These are phyloP conservation scores for Pristionchus japonicus DNA, from an alignment of 2,888 invertebrate species.

Conservation along the genomic window DNA sequence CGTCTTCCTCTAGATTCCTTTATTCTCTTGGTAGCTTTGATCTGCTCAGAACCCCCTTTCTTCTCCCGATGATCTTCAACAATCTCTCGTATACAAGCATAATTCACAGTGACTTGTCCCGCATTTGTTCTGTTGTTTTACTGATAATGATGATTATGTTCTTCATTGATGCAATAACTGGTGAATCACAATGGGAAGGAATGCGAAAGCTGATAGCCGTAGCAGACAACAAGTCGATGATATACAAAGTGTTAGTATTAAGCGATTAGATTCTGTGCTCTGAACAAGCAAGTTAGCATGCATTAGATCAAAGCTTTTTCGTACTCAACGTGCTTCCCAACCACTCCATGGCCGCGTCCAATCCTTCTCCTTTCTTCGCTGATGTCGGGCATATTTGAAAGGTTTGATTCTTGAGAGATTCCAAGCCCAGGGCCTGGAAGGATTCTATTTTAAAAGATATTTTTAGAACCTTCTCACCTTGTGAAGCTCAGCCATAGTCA, in stretches of 20 bases:
- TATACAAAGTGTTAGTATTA: slow-evolving; percentile 24
- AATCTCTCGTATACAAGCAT: not conserved
- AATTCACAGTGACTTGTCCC: not conserved
- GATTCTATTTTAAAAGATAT: slow-evolving; percentile 75
- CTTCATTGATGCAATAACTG: slow-evolving; percentile 1
- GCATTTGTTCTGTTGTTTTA: not conserved
- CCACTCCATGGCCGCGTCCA: slow-evolving; percentile 99
- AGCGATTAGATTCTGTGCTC: not conserved
- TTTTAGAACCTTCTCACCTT: slow-evolving; percentile 73
- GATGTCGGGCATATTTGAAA: slow-evolving; percentile 99
- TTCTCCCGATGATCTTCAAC: not conserved
- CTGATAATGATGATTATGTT: slow-evolving; percentile 13
- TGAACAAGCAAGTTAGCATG: not conserved
- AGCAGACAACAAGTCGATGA: slow-evolving; percentile 4
- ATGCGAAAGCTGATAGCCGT: slow-evolving; percentile 1
- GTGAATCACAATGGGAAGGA: slow-evolving; percentile 8
- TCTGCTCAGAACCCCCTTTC: not conserved
- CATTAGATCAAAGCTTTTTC: not conserved
- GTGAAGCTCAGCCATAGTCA: slow-evolving; percentile 93
- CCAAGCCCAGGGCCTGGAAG: slow-evolving; percentile 93
- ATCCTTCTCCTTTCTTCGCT: slow-evolving; percentile 94
- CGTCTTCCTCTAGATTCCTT: not conserved
- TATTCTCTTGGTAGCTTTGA: not conserved
- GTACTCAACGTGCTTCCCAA: slow-evolving; percentile 68
- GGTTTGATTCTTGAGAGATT: slow-evolving; percentile 92